Evolutionary conservation across 2,888 invertebrate species (phyloP).

Genomic region (Dichetophora obliterata): DNA sequence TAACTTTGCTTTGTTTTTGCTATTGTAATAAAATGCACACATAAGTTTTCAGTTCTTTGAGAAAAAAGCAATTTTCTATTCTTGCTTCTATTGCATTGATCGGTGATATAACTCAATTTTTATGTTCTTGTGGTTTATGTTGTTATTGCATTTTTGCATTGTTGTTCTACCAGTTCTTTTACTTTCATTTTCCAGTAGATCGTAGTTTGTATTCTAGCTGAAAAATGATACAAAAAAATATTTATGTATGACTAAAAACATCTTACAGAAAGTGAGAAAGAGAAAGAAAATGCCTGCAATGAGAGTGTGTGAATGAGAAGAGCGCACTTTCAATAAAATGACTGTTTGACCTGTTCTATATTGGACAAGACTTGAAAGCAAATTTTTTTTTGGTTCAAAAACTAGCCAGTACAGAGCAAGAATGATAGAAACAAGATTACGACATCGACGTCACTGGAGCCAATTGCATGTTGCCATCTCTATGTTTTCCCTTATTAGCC

Average conservation of each 20-base stretch:
- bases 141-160: constrained; percentile 4
- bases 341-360: no score
- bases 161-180: constrained; percentile 30
- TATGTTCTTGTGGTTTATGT: constrained; percentile 1
- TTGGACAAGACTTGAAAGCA: no score
- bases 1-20: neutral
- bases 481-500: no score
- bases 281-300: neutral
- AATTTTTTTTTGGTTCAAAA: no score
- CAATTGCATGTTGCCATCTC: no score
- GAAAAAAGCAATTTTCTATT: neutral
- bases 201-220: neutral
- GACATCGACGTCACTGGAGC: no score
- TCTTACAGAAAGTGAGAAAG: neutral
- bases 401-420: no score
- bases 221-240: neutral
- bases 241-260: neutral
- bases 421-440: no score
- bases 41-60: neutral
- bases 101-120: constrained; percentile 8
- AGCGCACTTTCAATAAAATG: no score
- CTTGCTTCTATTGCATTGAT: neutral
- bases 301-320: no score
- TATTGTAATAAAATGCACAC: neutral
- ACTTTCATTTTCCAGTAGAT: constrained; percentile 37